These are phyloP conservation scores for Trididemnum clinides DNA, from an alignment of 23 tunicate genomes.

Conservation along the genomic window DNA sequence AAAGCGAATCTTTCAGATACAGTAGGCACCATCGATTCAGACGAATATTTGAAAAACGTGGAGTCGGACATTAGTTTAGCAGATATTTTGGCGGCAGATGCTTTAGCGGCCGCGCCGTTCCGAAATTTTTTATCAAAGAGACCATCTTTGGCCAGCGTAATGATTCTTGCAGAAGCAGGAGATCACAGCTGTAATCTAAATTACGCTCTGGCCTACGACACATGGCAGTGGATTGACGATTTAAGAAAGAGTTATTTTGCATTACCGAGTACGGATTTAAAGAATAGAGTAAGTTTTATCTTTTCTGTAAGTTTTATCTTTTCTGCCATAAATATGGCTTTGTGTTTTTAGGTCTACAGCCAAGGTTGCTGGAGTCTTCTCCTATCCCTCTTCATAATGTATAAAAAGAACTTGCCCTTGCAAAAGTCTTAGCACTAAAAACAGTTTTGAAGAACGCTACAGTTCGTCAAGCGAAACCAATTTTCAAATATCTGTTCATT, in stretches of 20 bases:
- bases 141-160: background rate
- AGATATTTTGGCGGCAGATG: slow-evolving; percentile 67
- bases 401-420: too few species aligned
- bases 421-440: too few species aligned
- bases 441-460: too few species aligned
- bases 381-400: too few species aligned
- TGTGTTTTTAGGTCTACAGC: too few species aligned
- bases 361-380: too few species aligned
- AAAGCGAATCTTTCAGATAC: too few species aligned
- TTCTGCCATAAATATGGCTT: too few species aligned
- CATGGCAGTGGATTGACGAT: slow-evolving; percentile 75
- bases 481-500: too few species aligned
- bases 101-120: slow-evolving; percentile 62
- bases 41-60: slow-evolving; percentile 33
- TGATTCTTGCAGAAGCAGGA: background rate
- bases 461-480: too few species aligned
- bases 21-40: background rate
- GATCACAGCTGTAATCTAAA: background rate
- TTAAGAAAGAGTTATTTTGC: slow-evolving; percentile 28
- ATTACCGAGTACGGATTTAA: background rate
- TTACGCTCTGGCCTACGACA: slow-evolving; percentile 28
- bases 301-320: too few species aligned
- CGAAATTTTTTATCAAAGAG: slow-evolving; percentile 41
- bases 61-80: slow-evolving; percentile 43
- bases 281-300: background rate